Evolutionary conservation across 2,888 invertebrate species (phyloP).

Genomic region (Elaeidobius kamerunicus): DNA sequence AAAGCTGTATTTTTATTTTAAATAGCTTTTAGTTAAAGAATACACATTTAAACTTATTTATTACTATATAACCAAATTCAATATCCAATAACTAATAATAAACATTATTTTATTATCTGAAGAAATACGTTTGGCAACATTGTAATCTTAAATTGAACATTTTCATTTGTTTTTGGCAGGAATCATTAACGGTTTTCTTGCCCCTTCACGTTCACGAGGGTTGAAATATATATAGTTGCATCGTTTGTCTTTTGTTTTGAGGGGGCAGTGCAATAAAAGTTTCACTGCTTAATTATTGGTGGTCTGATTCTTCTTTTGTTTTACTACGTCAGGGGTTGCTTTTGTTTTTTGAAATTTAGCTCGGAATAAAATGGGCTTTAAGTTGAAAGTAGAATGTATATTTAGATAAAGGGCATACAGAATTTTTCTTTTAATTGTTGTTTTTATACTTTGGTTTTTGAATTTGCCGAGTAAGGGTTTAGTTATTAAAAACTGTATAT

Average conservation of each 20-base stretch:
- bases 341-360: no score
- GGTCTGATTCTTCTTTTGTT: constrained; percentile 1
- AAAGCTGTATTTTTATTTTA: background rate
- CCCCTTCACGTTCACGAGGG: constrained; percentile 20
- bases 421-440: no score
- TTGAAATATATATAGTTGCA: constrained; percentile 19
- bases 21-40: no score
- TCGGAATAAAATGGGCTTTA: no score
- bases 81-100: background rate
- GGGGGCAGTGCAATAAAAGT: constrained; percentile 21
- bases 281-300: constrained; percentile 13
- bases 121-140: constrained; percentile 7
- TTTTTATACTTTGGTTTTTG: no score
- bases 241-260: constrained; percentile 26
- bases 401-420: no score
- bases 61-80: no score
- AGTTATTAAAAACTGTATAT: no score
- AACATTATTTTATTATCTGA: background rate
- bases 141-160: background rate
- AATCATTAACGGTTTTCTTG: constrained; percentile 24
- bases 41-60: no score
- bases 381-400: no score
- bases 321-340: no score
- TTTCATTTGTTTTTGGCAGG: constrained; percentile 20
- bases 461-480: no score